Base-by-base conservation (phyloP, 2,888 invertebrate species). In the Dermolepida albohirtum region DNA sequence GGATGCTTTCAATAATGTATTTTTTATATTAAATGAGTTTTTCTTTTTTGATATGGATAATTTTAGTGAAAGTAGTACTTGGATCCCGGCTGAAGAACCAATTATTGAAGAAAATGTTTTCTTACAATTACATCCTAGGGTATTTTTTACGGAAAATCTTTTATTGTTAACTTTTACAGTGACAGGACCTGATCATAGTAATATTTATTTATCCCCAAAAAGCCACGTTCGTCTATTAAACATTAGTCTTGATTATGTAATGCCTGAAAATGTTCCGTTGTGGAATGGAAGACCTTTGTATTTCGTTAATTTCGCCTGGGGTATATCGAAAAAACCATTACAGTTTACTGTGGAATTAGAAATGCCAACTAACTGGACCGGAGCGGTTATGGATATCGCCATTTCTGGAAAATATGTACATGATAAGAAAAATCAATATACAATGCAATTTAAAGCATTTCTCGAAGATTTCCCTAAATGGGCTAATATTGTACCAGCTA, bases 181-280 rank as follows among this genome's bases (percentile, higher is more conserved):
- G 76, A 4, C 74, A 89, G 90, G 90, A 65, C 89, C 90, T 1
- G 88, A 89, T 79, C 89, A 89, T 73, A 85, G 89, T 77, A 86
- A 86, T 1, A 79, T 90, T 71, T 86, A 89, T 75, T 76, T 91
- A 51, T 86, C 89, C 0, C 89, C 90, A 6, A 84, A 84, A 67
- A 76, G 78, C 57, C 86, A 86, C 68, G 85, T 87, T 8, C 81
- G 80, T 43, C 72, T 91, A 22, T 77, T 81, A 49, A 79, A 81
- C 39, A 89, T 89, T 86, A 88, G 86, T 70, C 78, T 90, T 34
- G 80, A 86, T 34, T 81, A 85, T 51, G 22, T 73, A 41, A 27
- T 78, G 34, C 73, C 74, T 1, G 8, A 63, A 5, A 57, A 70
- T 16, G 68, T 67, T n/a, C 67, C 54, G 12, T 59, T 64, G 29